phyloP scores from a whole-genome alignment of 1,140 invertebrate species.

The Drosophila malerkotliana region DNA sequence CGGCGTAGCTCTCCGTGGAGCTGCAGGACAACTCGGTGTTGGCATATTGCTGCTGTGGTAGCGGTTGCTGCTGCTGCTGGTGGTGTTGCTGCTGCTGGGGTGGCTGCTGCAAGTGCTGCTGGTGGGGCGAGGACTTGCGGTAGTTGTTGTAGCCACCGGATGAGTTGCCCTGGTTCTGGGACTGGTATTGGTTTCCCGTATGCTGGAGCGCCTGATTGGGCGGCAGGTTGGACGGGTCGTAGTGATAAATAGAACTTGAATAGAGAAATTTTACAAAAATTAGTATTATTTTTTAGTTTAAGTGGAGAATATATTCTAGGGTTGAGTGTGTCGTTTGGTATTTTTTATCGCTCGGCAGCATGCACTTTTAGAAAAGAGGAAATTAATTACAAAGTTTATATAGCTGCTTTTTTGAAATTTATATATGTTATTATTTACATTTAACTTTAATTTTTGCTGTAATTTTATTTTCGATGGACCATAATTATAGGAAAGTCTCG shows the following conservation, averaged over 20 bases:
- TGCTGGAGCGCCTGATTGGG: constrained; percentile 82
- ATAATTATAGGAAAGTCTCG: no score
- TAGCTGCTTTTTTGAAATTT: constrained; percentile 9
- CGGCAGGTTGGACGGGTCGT: constrained; percentile 89
- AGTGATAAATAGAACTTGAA: constrained; percentile 88
- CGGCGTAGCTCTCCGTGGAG: constrained; percentile 71
- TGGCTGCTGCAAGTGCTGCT: constrained; percentile 38
- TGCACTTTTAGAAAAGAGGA: constrained; percentile 48
- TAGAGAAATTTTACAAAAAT: constrained; percentile 27
- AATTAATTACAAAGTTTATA: constrained; percentile 19
- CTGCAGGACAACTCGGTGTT: constrained; percentile 64
- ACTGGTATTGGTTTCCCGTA: constrained; percentile 60
- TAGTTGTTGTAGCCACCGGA: constrained; percentile 64
- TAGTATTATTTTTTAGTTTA: neutral
- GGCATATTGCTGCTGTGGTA: constrained; percentile 52
- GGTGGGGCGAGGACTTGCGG: constrained; percentile 61
- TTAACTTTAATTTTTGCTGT: no score
- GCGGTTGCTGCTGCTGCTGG: constrained; percentile 33
- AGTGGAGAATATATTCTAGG: neutral
- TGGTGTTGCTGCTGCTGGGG: constrained; percentile 36
- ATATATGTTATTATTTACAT: neutral
- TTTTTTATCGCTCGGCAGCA: constrained; percentile 53
- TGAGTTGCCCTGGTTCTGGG: constrained; percentile 47
- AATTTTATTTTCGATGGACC: no score
- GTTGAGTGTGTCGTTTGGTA: constrained; percentile 24